Evolutionary conservation across 2,797 vertebrate species (phyloP).

Genomic region (Hydrocynus forskahlii): DNA sequence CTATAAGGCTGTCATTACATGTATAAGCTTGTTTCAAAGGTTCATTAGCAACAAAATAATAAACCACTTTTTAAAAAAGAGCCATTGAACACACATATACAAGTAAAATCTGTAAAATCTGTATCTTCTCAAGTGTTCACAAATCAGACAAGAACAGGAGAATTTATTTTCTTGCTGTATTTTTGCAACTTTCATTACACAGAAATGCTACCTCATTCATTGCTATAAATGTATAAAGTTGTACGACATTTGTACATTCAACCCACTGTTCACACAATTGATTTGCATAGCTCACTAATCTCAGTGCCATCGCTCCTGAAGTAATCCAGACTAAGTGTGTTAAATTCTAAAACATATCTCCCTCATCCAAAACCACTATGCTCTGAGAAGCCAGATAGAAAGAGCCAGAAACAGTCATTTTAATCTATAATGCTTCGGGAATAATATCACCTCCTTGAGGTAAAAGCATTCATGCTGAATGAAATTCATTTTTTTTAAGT

Average conservation of each 20-base stretch:
- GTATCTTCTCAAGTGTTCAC: neutral
- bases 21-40: neutral
- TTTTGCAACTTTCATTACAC: neutral
- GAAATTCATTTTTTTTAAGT: neutral
- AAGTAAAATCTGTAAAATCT: neutral
- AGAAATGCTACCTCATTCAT: neutral
- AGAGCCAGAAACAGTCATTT: neutral
- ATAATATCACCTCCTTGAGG: neutral
- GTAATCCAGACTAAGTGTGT: neutral
- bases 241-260: neutral
- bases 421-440: neutral
- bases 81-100: neutral
- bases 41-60: neutral
- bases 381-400: neutral
- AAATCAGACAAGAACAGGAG: neutral
- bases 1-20: neutral
- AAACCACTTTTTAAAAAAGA: neutral
- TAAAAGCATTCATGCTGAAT: neutral
- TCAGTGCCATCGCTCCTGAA: neutral
- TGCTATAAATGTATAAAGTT: neutral
- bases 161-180: neutral
- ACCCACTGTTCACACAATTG: neutral
- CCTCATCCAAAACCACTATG: neutral
- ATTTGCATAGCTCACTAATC: conserved; percentile 23
- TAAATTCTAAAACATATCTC: neutral